These are phyloP conservation scores for Thalassarche chlororhynchos DNA, from an alignment of 2,113 vertebrate species.

Conservation along the genomic window DNA sequence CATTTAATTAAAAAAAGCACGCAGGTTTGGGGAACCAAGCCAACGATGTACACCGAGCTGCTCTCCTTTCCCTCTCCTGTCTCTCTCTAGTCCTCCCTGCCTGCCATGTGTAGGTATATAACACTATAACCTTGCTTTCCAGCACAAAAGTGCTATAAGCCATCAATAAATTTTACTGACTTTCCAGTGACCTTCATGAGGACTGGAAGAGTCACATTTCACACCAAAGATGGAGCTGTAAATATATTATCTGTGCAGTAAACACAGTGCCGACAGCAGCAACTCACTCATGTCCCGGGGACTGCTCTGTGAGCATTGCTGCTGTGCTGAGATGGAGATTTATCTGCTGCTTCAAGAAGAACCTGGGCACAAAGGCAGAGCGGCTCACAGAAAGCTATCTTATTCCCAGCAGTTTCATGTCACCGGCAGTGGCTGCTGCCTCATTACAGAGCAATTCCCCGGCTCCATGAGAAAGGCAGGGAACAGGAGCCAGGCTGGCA, in stretches of 20 bases:
- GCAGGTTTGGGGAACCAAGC: background rate
- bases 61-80: background rate
- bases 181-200: slow-evolving; percentile 68
- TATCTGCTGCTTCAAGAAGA: slow-evolving; percentile 53
- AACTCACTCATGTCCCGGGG: background rate
- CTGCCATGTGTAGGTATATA: background rate
- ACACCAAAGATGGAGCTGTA: slow-evolving; percentile 66
- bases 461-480: background rate
- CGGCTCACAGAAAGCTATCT: background rate
- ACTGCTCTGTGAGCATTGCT: background rate
- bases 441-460: background rate
- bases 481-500: background rate
- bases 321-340: slow-evolving; percentile 22
- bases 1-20: slow-evolving; percentile 37
- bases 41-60: background rate
- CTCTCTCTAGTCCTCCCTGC: background rate
- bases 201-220: slow-evolving; percentile 58
- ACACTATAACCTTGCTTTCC: slow-evolving; percentile 8
- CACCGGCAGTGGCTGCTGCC: background rate
- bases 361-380: slow-evolving; percentile 32
- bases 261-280: slow-evolving; percentile 54
- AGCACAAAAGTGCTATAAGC: slow-evolving; percentile 27
- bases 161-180: slow-evolving; percentile 71
- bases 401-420: background rate
- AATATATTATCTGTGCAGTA: slow-evolving; percentile 76